Evolutionary conservation across 1,140 invertebrate genomes (phyloP).

Genomic region (Manduca sexta): DNA sequence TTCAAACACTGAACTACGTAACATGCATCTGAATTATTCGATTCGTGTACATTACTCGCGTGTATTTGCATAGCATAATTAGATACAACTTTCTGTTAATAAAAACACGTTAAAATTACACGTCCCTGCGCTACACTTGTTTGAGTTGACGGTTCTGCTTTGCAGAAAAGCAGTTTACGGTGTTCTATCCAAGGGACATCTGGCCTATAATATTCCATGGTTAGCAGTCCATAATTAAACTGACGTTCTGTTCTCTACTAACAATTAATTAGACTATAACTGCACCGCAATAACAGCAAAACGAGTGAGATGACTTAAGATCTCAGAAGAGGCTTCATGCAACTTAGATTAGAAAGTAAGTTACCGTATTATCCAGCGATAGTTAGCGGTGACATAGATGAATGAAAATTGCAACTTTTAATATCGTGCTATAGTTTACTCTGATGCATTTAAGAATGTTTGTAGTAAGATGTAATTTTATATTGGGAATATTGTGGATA

Average conservation of each 20-base stretch:
- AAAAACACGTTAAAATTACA: conserved; percentile 6
- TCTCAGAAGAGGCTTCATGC: conserved; percentile 15
- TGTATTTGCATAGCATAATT: conserved; percentile 1
- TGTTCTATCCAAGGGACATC: conserved; percentile 1
- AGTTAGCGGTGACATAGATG: conserved; percentile 5
- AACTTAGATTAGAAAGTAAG: conserved; percentile 41
- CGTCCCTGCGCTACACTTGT: conserved; percentile 6
- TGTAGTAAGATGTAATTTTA: too few relatives aligned
- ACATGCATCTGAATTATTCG: too few relatives aligned
- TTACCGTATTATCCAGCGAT: conserved; percentile 7
- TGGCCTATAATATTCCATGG: background rate
- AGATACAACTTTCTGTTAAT: conserved; percentile 1
- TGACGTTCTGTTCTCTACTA: conserved; percentile 36
- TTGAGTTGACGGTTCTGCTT: conserved; percentile 7
- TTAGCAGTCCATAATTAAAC: conserved; percentile 46
- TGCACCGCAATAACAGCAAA: conserved; percentile 35
- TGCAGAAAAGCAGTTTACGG: conserved; percentile 10
- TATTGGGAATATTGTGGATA: too few relatives aligned
- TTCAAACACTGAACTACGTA: too few relatives aligned
- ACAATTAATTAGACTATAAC: conserved; percentile 53
- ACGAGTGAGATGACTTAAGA: conserved; percentile 34
- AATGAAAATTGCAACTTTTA: conserved; percentile 12
- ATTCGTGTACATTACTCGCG: too few relatives aligned
- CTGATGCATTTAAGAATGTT: too few relatives aligned
- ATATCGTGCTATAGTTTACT: conserved; percentile 4